Conservation (phyloP, 2,888 invertebrate species). For the Lasioglossum lativentre region DNA sequence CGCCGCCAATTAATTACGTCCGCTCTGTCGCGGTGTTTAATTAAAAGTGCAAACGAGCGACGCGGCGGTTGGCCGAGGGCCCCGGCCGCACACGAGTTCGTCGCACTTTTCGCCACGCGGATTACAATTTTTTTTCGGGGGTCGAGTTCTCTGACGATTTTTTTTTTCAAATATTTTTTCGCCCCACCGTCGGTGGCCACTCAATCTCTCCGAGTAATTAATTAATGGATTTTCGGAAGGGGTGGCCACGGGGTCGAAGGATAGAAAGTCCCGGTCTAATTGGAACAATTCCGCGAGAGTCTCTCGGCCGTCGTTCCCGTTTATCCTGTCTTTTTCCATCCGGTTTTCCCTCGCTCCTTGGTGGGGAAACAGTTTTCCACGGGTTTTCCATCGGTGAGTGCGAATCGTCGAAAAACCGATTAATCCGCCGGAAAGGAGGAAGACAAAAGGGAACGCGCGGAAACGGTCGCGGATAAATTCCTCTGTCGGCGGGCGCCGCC, state of each 20-base stretch:
- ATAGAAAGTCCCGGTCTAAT: slow-evolving; percentile 61
- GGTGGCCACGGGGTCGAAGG: slow-evolving; percentile 25
- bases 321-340: background rate
- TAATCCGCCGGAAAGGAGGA: slow-evolving; percentile 50
- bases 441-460: slow-evolving; percentile 1
- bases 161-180: background rate
- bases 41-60: slow-evolving; percentile 72
- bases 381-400: slow-evolving; percentile 18
- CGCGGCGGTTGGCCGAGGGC: background rate
- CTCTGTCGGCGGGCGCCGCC: slow-evolving; percentile 4
- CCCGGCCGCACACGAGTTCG: slow-evolving; percentile 41
- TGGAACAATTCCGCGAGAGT: slow-evolving; percentile 59
- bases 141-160: background rate
- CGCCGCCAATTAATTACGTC: slow-evolving; percentile 70
- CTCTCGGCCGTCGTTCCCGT: slow-evolving; percentile 6
- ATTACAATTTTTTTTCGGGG: slow-evolving; percentile 54
- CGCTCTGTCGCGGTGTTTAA: slow-evolving; percentile 73
- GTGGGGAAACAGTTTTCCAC: background rate
- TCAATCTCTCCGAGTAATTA: slow-evolving; percentile 59
- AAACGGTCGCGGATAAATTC: slow-evolving; percentile 10
- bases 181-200: slow-evolving; percentile 12
- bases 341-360: slow-evolving; percentile 1
- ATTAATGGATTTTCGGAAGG: slow-evolving; percentile 71
- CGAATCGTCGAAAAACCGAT: slow-evolving; percentile 58
- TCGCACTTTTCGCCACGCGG: slow-evolving; percentile 59